These are phyloP conservation scores for Podargus strigoides DNA, from an alignment of 2,797 vertebrate species.

Conservation along the genomic window DNA sequence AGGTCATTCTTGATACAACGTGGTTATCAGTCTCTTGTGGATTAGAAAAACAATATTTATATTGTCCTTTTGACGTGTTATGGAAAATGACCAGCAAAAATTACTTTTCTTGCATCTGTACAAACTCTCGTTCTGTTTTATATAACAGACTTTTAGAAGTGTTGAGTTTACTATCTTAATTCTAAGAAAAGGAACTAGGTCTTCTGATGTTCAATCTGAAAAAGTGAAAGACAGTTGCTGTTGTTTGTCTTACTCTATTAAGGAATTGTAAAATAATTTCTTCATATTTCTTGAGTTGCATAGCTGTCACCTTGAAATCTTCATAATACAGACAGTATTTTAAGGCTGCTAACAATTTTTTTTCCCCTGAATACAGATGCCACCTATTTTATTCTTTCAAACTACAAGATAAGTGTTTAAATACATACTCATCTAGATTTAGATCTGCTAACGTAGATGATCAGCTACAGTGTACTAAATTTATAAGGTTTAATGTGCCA, in stretches of 20 bases:
- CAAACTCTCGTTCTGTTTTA: fast-evolving
- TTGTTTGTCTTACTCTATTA: not conserved
- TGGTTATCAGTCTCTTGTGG: not conserved
- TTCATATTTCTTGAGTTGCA: not conserved
- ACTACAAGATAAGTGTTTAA: not conserved
- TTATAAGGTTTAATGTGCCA: not conserved
- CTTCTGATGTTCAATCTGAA: not conserved
- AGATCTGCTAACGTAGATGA: not conserved
- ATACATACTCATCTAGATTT: not conserved
- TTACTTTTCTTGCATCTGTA: not conserved
- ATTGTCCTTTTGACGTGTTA: not conserved
- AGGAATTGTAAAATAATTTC: not conserved
- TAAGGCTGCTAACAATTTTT: not conserved
- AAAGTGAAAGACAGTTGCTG: not conserved
- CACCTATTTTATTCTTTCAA: not conserved
- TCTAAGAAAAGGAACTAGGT: fast-evolving
- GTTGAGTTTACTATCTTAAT: not conserved
- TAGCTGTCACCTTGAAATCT: not conserved
- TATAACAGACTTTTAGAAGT: not conserved
- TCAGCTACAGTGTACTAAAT: not conserved
- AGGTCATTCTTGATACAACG: not conserved
- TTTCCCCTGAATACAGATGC: not conserved
- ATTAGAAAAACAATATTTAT: not conserved
- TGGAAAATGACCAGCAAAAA: not conserved
- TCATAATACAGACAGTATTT: not conserved